These are phyloP conservation scores for Notoglanidium macrostoma DNA, from an alignment of 2,797 vertebrate genomes.

Conservation along the genomic window DNA sequence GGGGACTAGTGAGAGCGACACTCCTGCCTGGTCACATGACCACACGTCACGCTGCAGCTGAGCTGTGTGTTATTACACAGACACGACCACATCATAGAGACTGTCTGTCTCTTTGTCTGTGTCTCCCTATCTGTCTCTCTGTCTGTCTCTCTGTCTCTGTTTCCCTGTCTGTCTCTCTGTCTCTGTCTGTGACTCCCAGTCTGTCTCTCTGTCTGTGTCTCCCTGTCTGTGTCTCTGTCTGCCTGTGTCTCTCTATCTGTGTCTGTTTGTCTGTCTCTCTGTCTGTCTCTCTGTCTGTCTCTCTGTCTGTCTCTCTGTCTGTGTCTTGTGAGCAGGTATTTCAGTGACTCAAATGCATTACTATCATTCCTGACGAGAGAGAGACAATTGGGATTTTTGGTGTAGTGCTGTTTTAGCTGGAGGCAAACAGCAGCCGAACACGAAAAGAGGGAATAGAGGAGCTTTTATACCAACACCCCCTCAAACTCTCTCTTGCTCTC, in stretches of 20 bases:
- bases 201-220: neutral
- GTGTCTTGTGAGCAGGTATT: constrained; percentile 33
- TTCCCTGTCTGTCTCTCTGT: too few relatives aligned
- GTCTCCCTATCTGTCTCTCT: neutral
- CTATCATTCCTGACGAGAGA: constrained; percentile 35
- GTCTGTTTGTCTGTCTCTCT: neutral
- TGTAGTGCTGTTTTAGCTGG: constrained; percentile 55
- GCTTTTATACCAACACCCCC: neutral
- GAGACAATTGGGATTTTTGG: neutral
- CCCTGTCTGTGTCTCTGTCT: neutral
- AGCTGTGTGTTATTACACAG: neutral
- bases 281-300: neutral
- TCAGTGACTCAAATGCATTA: constrained; percentile 41
- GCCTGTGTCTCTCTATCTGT: neutral
- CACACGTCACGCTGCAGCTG: neutral
- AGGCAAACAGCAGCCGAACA: constrained; percentile 48
- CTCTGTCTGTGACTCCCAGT: too few relatives aligned
- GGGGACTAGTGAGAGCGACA: neutral
- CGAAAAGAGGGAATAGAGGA: constrained; percentile 40
- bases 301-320: neutral
- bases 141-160: too few relatives aligned
- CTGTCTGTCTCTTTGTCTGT: neutral
- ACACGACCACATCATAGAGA: neutral
- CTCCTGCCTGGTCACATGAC: neutral
- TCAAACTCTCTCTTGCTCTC: too few relatives aligned